Conservation (phyloP, 2,888 invertebrate species). For the Caenorhabditis uteleia region DNA sequence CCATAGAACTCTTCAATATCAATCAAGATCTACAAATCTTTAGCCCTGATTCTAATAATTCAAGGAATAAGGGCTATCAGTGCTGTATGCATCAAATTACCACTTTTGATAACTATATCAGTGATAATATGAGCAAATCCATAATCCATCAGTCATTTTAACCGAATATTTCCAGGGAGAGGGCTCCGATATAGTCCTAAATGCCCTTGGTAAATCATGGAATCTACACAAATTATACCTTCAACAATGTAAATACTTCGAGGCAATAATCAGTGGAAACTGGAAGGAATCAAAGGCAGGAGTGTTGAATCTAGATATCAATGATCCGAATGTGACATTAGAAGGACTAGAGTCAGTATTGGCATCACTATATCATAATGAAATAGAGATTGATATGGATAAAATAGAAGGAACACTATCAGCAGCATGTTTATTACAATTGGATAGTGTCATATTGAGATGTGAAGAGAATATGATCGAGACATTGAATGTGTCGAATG, state of each 20-base stretch:
- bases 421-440: conserved; percentile 52
- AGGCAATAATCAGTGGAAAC: conserved; percentile 43
- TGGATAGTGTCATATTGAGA: conserved; percentile 48
- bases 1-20: too few species aligned
- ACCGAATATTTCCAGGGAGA: conserved; percentile 82
- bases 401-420: conserved; percentile 53
- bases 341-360: conserved; percentile 57
- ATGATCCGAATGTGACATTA: conserved; percentile 51
- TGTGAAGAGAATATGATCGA: conserved; percentile 52
- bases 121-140: too few species aligned
- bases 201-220: conserved; percentile 79
- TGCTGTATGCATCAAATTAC: too few species aligned
- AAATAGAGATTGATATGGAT: conserved; percentile 56
- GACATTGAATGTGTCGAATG: conserved; percentile 36
- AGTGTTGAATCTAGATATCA: conserved; percentile 39
- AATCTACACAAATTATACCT: conserved; percentile 81
- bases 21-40: too few species aligned
- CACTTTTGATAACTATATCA: too few species aligned
- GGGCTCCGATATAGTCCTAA: conserved; percentile 80
- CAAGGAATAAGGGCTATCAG: too few species aligned
- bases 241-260: conserved; percentile 74
- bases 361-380: conserved; percentile 60
- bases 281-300: conserved; percentile 54
- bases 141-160: too few species aligned
- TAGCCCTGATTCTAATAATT: too few species aligned